Evolutionary conservation across 2,113 vertebrate genomes (phyloP), one percentile per base, ranked within the genome.

Genomic region (Charina bottae): DNA sequence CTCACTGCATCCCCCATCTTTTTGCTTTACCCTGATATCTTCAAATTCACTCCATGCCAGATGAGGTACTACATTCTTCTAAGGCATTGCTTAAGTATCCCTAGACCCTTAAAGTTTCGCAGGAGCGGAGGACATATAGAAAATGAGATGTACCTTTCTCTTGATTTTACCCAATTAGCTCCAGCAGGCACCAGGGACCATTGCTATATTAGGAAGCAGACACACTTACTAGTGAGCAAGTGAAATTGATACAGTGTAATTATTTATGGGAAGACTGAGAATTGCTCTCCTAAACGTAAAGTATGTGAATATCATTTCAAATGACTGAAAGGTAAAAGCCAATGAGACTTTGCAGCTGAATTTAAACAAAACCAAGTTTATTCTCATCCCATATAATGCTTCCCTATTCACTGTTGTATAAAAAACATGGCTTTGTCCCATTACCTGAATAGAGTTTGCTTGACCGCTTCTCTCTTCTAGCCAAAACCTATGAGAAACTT

Each of bases 401-500:
- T 90, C 72, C 15, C 23, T 42, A 58, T 90, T 90, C 21, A 46
- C 4, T 58, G 60, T 28, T 64, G 24, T 58, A 37, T 53, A 19
- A 83, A 83, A 54, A 7, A 78, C 49, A 78, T 13, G 42, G 64
- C 53, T 49, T 88, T 87, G 0, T 90, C 85, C 92, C 85, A 93
- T 92, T 92, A 95, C 89, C 91, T 91, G 78, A 88, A 92, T 89
- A 46, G n/a, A 49, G 94, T 60, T 90, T 88, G 92, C 87, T 37
- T 26, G 26, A 64, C 68, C 62, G 93, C 92, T 92, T 90, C 89
- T 95, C 93, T 93, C 89, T 85, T 60, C 83, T 94, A 42, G 92
- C 90, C 91, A 93, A 92, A 95, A 46, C 85, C 83, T 55, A 94
- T 78, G 12, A 90, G 88, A 88, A 92, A 60, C 23, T 53, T 90